Percentiles rank a stretch among this genome's conserved stretches.
Evolutionary conservation across 2,113 vertebrate species (phyloP).

Genomic region (Otus sunia): DNA sequence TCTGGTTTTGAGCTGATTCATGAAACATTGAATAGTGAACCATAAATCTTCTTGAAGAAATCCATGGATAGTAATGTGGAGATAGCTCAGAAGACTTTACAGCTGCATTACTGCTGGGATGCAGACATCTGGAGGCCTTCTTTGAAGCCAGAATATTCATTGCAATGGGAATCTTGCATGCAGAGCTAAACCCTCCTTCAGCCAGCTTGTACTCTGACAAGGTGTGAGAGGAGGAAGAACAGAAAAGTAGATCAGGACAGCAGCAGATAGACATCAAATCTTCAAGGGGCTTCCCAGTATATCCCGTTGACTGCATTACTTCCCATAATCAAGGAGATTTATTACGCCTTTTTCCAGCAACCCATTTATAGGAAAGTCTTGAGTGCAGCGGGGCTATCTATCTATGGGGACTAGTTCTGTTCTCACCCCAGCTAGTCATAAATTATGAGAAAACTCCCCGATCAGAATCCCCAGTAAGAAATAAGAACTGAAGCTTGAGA

Average conservation of each 20-base stretch:
- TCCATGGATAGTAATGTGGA: background rate
- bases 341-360: background rate
- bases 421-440: background rate
- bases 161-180: background rate
- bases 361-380: background rate
- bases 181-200: background rate
- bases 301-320: background rate
- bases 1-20: background rate
- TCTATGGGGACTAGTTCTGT: background rate
- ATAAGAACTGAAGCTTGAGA: background rate
- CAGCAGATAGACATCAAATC: background rate
- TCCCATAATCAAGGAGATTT: background rate
- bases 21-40: background rate
- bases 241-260: background rate
- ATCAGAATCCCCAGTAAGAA: background rate
- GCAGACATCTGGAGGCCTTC: background rate
- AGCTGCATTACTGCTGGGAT: background rate
- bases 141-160: background rate
- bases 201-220: background rate
- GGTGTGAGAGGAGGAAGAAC: background rate
- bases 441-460: background rate
- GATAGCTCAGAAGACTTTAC: background rate
- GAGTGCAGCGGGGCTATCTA: background rate
- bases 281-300: background rate
- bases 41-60: background rate